Evolutionary conservation across 2,797 vertebrate genomes (phyloP).

Genomic region (Nyctalus aviator): DNA sequence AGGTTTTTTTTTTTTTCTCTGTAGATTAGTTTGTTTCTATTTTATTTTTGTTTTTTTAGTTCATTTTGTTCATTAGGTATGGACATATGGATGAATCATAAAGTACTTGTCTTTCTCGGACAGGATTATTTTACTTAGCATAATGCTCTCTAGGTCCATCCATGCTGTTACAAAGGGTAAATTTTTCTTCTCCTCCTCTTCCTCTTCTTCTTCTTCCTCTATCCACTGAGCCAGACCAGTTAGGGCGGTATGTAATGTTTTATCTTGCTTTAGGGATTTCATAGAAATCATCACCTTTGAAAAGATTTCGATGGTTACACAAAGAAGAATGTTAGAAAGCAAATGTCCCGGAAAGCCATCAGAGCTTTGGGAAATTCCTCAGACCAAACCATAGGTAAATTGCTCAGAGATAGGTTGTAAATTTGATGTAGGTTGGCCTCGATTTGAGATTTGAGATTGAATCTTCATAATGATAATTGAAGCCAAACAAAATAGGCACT

Average conservation of each 20-base stretch:
- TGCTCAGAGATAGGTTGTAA: not conserved
- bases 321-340: not conserved
- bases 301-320: not conserved
- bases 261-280: conserved; percentile 7
- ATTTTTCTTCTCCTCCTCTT: no score
- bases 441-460: conserved; percentile 18
- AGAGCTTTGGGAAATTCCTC: not conserved
- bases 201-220: no score
- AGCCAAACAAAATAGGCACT: not conserved
- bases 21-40: not conserved
- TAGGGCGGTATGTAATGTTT: not conserved
- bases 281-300: conserved; percentile 24
- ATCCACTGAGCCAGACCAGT: no score
- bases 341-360: not conserved
- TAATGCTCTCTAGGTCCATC: not conserved
- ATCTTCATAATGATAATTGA: not conserved
- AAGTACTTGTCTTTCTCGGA: not conserved
- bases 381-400: not conserved
- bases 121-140: not conserved
- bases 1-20: not conserved
- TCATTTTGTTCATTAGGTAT: not conserved
- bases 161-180: not conserved
- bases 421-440: not conserved
- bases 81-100: no score
- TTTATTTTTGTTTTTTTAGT: not conserved